Evolutionary conservation across 2,113 vertebrate species (phyloP), one percentile per base, ranked within the genome.

Genomic region (Otolemur garnettii): DNA sequence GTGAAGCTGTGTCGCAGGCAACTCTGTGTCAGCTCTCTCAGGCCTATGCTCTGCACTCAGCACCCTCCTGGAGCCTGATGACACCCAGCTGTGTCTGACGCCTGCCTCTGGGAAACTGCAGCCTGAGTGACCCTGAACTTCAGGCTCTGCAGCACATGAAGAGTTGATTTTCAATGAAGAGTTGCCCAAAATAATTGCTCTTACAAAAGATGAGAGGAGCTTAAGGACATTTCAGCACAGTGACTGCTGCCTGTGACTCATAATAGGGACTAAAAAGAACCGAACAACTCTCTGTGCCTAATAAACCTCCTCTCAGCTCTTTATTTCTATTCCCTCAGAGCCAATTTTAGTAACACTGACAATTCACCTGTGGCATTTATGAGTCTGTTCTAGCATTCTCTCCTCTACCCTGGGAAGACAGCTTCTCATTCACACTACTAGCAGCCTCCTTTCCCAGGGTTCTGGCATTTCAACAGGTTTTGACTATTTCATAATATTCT

Each of bases 71-170:
- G 74, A 71, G 55, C 24, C 38, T 98, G 96, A 97, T 96, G 87
- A 92, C 71, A 97, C 92, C 96, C 97, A 98, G 96, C 95, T 98
- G 97, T 72, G 78, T 92, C 83, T 95, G 86, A 92, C 90, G 71
- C 35, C 30, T 62, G 86, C 26, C 77, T 83, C 79, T 64, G n/a
- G 30, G 83, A 95, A 93, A 80, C 69, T 69, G 91, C 59, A 84
- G 59, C 87, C 4, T 17, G 64, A 33, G 66, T 21, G 62, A 88
- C 64, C 69, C 50, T 38, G 7, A 35, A 24, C 80, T 53, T 64
- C 3, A 0, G 86, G 64, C 69, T 55, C n/a, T 33, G 33, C 13
- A 64, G 82, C n/a, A 38, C 7, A 80, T 30, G 35, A 53, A 53
- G 28, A 80, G 42, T 81, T 62, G 35, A 45, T 84, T 95, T 74